Evolutionary conservation across 1,140 invertebrate species (phyloP).

Genomic region (Andrena cerasifolii): DNA sequence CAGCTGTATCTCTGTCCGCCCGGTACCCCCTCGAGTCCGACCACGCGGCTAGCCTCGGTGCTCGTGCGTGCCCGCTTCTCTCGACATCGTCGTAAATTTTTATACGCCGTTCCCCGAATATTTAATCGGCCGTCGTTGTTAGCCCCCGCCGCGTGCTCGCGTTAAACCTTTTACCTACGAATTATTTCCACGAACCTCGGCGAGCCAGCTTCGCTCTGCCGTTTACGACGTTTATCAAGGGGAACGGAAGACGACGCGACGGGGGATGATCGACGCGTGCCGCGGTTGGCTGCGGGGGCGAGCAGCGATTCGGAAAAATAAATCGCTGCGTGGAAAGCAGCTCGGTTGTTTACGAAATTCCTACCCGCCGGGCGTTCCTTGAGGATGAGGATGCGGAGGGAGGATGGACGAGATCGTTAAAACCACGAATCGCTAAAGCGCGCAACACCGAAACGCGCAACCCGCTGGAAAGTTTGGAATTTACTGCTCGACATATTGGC

Average conservation of each 20-base stretch:
- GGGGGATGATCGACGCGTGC: constrained; percentile 16
- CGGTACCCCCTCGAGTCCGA: background rate
- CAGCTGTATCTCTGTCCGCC: background rate
- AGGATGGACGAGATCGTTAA: constrained; percentile 64
- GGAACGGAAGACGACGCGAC: constrained; percentile 36
- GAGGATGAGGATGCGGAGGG: constrained; percentile 56
- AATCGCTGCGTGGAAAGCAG: constrained; percentile 28
- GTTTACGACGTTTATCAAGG: background rate
- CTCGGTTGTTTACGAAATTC: constrained; percentile 66
- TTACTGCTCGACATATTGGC: constrained; percentile 79
- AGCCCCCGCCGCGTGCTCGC: constrained; percentile 40
- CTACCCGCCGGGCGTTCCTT: constrained; percentile 62
- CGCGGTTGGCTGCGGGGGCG: background rate
- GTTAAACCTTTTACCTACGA: constrained; percentile 9
- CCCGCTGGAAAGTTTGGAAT: constrained; percentile 73
- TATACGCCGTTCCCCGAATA: constrained; percentile 48
- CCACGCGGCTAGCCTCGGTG: background rate
- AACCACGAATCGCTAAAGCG: constrained; percentile 70
- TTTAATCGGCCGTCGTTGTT: constrained; percentile 51
- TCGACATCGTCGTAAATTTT: constrained; percentile 52
- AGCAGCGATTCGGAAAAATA: constrained; percentile 16
- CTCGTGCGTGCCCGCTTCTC: background rate
- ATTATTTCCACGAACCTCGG: background rate
- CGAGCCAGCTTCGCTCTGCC: background rate
- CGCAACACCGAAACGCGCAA: constrained; percentile 64